Evolutionary conservation across 2,797 vertebrate species (phyloP), one percentile per base, ranked within the genome.

Genomic region (Melanitta fusca): DNA sequence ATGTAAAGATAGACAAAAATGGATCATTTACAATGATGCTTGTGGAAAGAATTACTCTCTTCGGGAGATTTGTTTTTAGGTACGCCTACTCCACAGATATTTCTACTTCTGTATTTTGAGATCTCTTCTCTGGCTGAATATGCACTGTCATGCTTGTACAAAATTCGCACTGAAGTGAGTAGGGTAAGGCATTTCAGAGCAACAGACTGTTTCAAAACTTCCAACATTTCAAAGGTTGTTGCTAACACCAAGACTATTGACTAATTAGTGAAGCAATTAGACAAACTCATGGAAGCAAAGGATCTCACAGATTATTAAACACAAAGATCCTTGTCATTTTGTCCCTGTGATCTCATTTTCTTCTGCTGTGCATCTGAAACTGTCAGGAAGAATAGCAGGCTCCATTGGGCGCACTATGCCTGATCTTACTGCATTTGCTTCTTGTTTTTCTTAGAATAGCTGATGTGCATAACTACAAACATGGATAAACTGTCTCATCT

Each of bases 71-170:
- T 72, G 47, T 49, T 94, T 81, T 78, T 71, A 90, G n/a, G 6
- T n/a, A 64, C 4, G 3, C 10, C 12, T 81, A 60, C 34, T 87
- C 22, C 74, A 89, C 13, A 74, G 47, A 11, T 47, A 84, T 8
- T 81, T 53, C 10, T 17, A n/a, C 5, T 15, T 85, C 11, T 25
- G 27, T 0, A 68, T 91, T 90, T 77, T 64, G 14, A 85, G 47
- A 24, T 39, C 2, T 80, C 8, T 65, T 80, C 34, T 80, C 82
- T n/a, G 57, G 11, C 8, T 92, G 53, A 84, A 74, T 54, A 58
- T 0, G 0, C 43, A n/a, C 4, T 1, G 43, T 43, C 57, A 43
- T 75, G 49, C 32, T 84, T n/a, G 57, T 34, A 45, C 27, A 93
- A 88, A 62, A 66, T 6, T 68, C 30, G 20, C 27, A 57, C 27